phyloP scores from a whole-genome alignment of 2,888 invertebrate genomes.

The Heliothis peltigera region DNA sequence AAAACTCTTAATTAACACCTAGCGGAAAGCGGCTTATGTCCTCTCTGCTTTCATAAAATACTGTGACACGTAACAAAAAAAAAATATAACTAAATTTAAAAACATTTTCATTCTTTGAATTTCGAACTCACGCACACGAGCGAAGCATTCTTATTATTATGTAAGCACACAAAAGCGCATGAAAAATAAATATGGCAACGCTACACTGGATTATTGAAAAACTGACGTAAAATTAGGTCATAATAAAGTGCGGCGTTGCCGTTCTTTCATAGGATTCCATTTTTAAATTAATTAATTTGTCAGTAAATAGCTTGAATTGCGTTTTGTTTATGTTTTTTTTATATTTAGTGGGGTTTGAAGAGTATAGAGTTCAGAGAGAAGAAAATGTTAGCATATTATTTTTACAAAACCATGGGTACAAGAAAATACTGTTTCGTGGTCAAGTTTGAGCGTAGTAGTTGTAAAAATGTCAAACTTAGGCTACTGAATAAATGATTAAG shows the following conservation, averaged over 20 bases:
- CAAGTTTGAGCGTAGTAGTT: too few species aligned
- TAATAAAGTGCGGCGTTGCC: slow-evolving; percentile 11
- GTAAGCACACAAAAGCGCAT: not conserved
- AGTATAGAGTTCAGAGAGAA: too few species aligned
- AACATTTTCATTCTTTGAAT: slow-evolving; percentile 12
- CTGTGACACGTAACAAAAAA: slow-evolving; percentile 15
- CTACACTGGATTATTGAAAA: slow-evolving; percentile 11
- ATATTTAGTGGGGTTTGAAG: not conserved
- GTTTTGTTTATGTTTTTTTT: not conserved
- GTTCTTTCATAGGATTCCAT: slow-evolving; percentile 7
- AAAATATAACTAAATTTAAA: slow-evolving; percentile 9
- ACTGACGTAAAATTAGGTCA: slow-evolving; percentile 13
- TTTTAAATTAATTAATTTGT: slow-evolving; percentile 1
- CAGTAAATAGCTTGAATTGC: not conserved
- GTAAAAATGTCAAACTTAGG: too few species aligned
- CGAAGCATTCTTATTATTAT: too few species aligned
- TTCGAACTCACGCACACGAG: not conserved
- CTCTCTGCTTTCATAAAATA: slow-evolving; percentile 25
- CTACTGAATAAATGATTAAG: too few species aligned
- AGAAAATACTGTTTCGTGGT: too few species aligned
- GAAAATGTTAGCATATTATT: too few species aligned
- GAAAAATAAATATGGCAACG: slow-evolving; percentile 16
- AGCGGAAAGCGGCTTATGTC: slow-evolving; percentile 27
- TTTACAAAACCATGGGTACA: too few species aligned
- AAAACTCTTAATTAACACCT: slow-evolving; percentile 45